Base-by-base conservation (phyloP, 2,888 invertebrate species). In the Apoda limacodes region DNA sequence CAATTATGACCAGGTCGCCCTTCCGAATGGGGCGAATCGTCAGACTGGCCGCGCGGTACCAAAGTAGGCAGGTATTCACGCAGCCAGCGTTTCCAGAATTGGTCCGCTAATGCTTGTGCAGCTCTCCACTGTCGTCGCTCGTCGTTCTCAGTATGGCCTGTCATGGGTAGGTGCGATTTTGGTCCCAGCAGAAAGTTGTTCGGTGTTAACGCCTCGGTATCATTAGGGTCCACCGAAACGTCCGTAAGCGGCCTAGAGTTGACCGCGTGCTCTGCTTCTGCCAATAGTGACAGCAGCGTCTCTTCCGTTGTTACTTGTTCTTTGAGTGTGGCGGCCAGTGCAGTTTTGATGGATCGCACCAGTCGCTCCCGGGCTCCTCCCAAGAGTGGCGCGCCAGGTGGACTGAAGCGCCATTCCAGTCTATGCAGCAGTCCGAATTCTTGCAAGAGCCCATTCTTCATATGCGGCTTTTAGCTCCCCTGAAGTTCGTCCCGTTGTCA, bases 131-230 rank as follows among this genome's bases (percentile, higher is more conserved):
- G 24, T 12, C 23, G 14, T 11, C 28, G 15, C 11, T 34, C 32
- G n/a, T 11, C 10, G 9, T 24, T 34, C n/a, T 28, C 33, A 13
- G 32, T 34, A 5, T 4, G 10, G 1, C 34, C 36, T 3, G 11
- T 14, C 0, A 22, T 11, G 7, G 41, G 35, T 24, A 29, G 23
- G 25, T 22, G 29, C 6, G 30, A 23, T 3, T 28, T 23, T 2
- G 22, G 9, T 4, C 36, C 41, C 3, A 43, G 5, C 1, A 43
- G 23, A 19, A 43, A 42, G 20, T 43, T 41, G 24, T 43, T 45
- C 2, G 42, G 45, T 2, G 54, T 54, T 2, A 53, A 25, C 0
- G 45, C 30, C 23, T 51, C 50, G 0, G 21, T 12, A 15, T 46
- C 39, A 3, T 32, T 28, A 1, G 38, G 38, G 5, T 51, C 46